These are phyloP conservation scores for Drosophila suboccidentalis DNA, from an alignment of 2,888 invertebrate species.

Conservation along the genomic window DNA sequence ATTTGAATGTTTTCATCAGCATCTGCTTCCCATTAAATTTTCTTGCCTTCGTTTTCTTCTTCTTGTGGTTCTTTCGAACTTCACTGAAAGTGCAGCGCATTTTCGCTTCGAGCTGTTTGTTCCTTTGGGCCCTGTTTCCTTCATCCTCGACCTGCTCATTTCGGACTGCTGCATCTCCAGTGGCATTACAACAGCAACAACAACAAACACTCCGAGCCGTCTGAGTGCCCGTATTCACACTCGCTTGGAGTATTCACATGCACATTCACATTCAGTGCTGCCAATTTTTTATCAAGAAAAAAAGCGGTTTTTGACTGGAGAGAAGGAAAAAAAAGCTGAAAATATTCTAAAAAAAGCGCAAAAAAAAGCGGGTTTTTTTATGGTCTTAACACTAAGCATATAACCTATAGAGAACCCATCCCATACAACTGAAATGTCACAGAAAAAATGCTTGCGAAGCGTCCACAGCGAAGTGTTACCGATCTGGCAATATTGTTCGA, in stretches of 20 bases:
- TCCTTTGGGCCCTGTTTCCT: slow-evolving; percentile 25
- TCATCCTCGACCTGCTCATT: slow-evolving; percentile 38
- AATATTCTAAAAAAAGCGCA: no score
- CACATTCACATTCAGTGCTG: slow-evolving; percentile 23
- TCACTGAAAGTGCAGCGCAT: slow-evolving; percentile 41
- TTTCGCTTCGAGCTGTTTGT: slow-evolving; percentile 46
- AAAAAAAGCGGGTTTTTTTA: no score
- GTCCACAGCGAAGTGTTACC: no score
- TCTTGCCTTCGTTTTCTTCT: background rate
- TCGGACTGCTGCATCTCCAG: slow-evolving; percentile 22
- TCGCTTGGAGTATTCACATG: slow-evolving; percentile 19
- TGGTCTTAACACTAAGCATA: no score
- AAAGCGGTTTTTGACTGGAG: no score
- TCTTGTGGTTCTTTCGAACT: background rate
- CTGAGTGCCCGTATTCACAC: slow-evolving; percentile 40
- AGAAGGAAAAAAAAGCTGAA: no score
- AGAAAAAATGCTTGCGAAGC: no score
- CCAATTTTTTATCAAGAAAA: no score
- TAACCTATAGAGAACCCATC: no score
- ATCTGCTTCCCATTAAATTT: background rate
- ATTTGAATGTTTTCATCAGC: background rate
- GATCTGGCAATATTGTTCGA: no score
- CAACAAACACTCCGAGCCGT: background rate
- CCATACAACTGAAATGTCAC: no score
- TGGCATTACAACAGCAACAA: slow-evolving; percentile 11